Evolutionary conservation across 2,797 vertebrate species (phyloP).

Genomic region (Acropternis orthonyx): DNA sequence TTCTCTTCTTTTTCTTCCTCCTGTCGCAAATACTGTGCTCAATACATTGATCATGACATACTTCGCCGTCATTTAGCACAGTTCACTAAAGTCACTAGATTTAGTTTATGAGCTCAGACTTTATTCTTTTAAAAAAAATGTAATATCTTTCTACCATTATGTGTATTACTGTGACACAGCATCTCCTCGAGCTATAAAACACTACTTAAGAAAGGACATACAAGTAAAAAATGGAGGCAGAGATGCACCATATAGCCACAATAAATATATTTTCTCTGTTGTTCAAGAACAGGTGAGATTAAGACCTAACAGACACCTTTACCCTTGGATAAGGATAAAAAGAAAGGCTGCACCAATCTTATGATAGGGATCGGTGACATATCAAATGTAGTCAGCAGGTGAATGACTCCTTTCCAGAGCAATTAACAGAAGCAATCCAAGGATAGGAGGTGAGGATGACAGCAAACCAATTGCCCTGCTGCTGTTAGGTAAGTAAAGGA

Average conservation of each 20-base stretch:
- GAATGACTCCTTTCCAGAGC: background rate
- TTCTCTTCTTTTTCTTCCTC: background rate
- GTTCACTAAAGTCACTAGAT: background rate
- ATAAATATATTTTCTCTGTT: background rate
- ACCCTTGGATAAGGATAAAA: background rate
- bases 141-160: background rate
- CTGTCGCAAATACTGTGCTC: background rate
- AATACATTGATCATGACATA: background rate
- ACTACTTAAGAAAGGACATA: background rate
- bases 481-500: background rate
- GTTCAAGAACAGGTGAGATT: background rate
- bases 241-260: background rate
- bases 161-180: background rate
- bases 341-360: background rate
- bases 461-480: background rate
- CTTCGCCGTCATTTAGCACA: constrained; percentile 2
- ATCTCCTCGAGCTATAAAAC: background rate
- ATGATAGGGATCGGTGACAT: background rate
- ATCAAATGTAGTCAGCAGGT: background rate
- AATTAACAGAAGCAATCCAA: background rate
- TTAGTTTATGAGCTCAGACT: background rate
- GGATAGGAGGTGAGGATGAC: background rate
- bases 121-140: background rate
- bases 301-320: background rate
- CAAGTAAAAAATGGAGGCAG: background rate